Percentiles rank a stretch among this genome's conserved stretches.
These are phyloP conservation scores for Phaethornis superciliosus DNA, from an alignment of 2,113 vertebrate species.

Conservation along the genomic window DNA sequence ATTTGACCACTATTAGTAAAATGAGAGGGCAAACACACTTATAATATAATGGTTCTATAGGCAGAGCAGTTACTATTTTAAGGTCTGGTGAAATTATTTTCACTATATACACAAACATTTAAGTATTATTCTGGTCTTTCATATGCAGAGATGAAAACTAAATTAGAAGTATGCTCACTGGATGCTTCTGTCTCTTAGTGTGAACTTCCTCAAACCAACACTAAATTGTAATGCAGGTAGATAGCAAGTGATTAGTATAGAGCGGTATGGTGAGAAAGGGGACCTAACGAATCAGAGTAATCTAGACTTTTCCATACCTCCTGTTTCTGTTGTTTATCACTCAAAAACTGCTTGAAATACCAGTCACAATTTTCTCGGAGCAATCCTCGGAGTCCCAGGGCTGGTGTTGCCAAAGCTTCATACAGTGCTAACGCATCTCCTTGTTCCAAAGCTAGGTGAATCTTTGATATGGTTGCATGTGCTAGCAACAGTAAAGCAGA, in stretches of 20 bases:
- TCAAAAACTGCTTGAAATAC: conserved; percentile 93
- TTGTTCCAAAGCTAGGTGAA: conserved; percentile 82
- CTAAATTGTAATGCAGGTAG: neutral
- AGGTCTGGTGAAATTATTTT: neutral
- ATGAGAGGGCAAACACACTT: neutral
- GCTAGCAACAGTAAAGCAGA: conserved; percentile 72
- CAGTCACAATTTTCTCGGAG: conserved; percentile 88
- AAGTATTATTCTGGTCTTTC: neutral
- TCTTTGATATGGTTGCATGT: conserved; percentile 78
- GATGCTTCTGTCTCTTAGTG: neutral
- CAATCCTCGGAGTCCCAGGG: conserved; percentile 84
- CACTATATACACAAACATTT: neutral
- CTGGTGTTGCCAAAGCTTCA: conserved; percentile 78
- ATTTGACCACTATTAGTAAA: neutral
- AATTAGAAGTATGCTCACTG: neutral
- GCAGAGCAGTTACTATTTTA: neutral
- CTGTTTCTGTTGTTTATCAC: conserved; percentile 82
- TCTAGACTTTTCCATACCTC: conserved; percentile 76
- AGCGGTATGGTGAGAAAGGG: neutral
- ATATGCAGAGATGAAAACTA: neutral
- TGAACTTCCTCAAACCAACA: neutral
- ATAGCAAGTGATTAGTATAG: neutral
- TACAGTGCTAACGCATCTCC: conserved; percentile 76
- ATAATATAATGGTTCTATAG: neutral
- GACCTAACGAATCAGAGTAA: neutral